Evolutionary conservation across 2,113 vertebrate genomes (phyloP).

Genomic region (Xyliphius kryptos): DNA sequence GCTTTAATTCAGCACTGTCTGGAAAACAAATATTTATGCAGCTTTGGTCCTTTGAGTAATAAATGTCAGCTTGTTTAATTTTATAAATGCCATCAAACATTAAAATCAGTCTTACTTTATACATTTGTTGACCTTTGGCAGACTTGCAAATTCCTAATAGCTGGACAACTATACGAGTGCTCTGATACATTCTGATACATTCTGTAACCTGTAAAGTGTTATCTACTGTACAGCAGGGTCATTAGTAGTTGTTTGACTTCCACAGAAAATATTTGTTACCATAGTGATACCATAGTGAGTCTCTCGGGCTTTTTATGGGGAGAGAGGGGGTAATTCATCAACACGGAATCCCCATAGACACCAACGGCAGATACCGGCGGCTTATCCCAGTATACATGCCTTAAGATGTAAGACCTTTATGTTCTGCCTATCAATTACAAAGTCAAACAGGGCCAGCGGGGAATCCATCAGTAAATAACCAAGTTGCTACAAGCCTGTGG

Average conservation of each 20-base stretch:
- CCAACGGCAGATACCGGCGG: slow-evolving; percentile 28
- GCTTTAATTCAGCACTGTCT: too few species aligned
- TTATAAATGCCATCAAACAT: too few species aligned
- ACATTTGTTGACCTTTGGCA: too few species aligned
- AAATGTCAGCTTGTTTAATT: too few species aligned
- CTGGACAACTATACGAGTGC: neutral
- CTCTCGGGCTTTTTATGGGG: slow-evolving; percentile 28
- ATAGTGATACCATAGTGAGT: slow-evolving; percentile 45
- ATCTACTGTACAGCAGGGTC: neutral
- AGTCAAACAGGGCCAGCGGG: slow-evolving; percentile 27
- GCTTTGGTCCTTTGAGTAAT: too few species aligned
- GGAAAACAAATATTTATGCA: too few species aligned
- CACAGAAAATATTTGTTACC: slow-evolving; percentile 33
- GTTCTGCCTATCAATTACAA: slow-evolving; percentile 31
- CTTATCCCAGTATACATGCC: slow-evolving; percentile 20
- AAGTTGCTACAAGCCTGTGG: neutral
- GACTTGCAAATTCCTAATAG: too few species aligned
- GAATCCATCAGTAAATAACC: slow-evolving; percentile 29
- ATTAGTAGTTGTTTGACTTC: neutral
- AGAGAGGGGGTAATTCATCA: slow-evolving; percentile 50
- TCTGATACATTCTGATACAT: neutral
- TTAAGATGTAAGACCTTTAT: slow-evolving; percentile 4
- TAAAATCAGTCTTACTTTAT: too few species aligned
- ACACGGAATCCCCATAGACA: slow-evolving; percentile 25
- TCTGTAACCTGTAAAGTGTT: neutral